Evolutionary conservation across 2,797 vertebrate species (phyloP).

Genomic region (Tapera naevia): DNA sequence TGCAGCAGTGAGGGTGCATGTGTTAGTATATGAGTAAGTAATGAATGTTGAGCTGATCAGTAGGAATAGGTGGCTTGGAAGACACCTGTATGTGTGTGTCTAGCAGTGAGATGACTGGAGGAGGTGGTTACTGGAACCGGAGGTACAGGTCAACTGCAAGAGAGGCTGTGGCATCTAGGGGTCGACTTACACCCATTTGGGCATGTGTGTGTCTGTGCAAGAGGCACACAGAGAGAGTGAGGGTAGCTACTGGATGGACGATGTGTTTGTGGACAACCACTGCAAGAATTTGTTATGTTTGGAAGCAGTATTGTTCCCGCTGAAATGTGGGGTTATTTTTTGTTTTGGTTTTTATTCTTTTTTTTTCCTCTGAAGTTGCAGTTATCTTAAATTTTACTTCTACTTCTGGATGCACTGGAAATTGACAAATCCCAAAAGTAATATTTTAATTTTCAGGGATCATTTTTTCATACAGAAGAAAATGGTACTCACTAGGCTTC

Average conservation of each 20-base stretch:
- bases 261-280: background rate
- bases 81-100: rapidly evolving
- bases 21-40: background rate
- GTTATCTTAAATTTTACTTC: background rate
- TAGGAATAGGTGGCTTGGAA: background rate
- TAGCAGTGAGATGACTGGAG: background rate
- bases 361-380: background rate
- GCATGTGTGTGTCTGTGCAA: background rate
- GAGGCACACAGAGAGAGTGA: rapidly evolving
- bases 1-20: rapidly evolving
- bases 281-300: background rate
- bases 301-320: background rate
- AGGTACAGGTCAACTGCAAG: background rate
- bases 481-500: background rate
- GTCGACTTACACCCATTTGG: background rate
- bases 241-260: background rate
- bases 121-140: background rate
- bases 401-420: background rate
- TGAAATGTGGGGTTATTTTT: background rate
- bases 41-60: background rate
- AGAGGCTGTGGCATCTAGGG: no score
- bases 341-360: rapidly evolving
- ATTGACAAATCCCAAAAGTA: background rate
- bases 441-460: background rate
- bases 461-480: background rate